phyloP scores from a whole-genome alignment of 1,140 invertebrate genomes.

The Drosophila lacertosa region DNA sequence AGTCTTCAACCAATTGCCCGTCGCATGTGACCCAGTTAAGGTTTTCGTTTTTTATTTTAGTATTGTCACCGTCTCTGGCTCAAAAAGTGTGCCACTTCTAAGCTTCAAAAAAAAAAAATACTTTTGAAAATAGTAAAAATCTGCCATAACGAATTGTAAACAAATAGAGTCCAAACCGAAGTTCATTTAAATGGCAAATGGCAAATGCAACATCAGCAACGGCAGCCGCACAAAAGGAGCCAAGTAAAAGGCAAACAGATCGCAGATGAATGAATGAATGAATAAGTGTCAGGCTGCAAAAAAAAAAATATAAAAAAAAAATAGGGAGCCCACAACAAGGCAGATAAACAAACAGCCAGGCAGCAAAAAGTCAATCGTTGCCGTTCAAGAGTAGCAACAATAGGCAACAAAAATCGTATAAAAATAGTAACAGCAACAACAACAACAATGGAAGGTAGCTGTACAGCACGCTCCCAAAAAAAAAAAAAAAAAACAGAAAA shows the following conservation, averaged over 20 bases:
- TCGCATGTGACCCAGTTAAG: slow-evolving; percentile 51
- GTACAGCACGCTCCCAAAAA: slow-evolving; percentile 64
- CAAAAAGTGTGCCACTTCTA: slow-evolving; percentile 35
- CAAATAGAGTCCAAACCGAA: slow-evolving; percentile 51
- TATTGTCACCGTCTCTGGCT: slow-evolving; percentile 35
- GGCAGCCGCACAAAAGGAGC: slow-evolving; percentile 34
- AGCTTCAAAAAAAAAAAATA: slow-evolving; percentile 19
- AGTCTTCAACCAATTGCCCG: slow-evolving; percentile 21
- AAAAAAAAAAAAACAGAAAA: slow-evolving; percentile 51
- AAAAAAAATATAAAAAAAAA: slow-evolving; percentile 46
- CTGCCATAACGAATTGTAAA: slow-evolving; percentile 73
- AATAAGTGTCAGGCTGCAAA: slow-evolving; percentile 1
- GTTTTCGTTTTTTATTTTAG: slow-evolving; percentile 42
- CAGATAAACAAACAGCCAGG: slow-evolving; percentile 52
- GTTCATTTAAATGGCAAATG: slow-evolving; percentile 70
- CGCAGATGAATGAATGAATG: slow-evolving; percentile 56
- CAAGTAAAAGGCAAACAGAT: slow-evolving; percentile 51
- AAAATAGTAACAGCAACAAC: slow-evolving; percentile 29
- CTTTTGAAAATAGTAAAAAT: slow-evolving; percentile 30
- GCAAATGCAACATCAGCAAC: slow-evolving; percentile 31
- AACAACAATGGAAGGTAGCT: slow-evolving; percentile 26
- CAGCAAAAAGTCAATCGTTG: slow-evolving; percentile 69
- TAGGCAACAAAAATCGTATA: slow-evolving; percentile 42
- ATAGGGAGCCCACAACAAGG: slow-evolving; percentile 45
- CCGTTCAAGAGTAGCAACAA: slow-evolving; percentile 61